Evolutionary conservation across 2,113 vertebrate genomes (phyloP).

Genomic region (Siphamia tubifer): DNA sequence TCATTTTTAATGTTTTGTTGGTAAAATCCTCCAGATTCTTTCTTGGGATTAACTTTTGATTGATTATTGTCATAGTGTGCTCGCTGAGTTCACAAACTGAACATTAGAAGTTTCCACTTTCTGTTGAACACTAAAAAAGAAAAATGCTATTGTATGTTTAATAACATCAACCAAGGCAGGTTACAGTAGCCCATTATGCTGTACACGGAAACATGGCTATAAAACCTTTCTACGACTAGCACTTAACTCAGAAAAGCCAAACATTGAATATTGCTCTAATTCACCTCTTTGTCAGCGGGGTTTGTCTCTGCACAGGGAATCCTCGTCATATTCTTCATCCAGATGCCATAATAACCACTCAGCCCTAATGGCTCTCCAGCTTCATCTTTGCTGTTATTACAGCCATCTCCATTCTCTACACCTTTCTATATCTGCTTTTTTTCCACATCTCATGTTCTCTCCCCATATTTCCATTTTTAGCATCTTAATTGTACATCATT

Average conservation of each 20-base stretch:
- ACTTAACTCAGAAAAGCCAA: not conserved
- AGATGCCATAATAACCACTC: conserved; percentile 7
- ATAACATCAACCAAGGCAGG: not conserved
- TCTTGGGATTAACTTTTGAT: too few species aligned
- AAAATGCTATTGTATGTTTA: too few species aligned
- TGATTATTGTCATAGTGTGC: too few species aligned
- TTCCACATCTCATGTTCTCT: not conserved
- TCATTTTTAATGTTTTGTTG: too few species aligned
- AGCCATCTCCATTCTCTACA: not conserved
- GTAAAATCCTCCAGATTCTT: too few species aligned
- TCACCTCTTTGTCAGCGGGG: not conserved
- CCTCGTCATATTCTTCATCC: conserved; percentile 37
- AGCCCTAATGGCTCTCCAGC: conserved; percentile 8
- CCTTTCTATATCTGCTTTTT: not conserved
- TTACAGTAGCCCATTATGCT: too few species aligned
- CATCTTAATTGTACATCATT: not conserved
- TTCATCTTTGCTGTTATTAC: not conserved
- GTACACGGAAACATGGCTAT: not conserved
- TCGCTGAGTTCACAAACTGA: too few species aligned
- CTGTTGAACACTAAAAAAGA: too few species aligned
- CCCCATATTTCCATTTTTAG: not conserved
- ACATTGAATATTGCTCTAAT: not conserved
- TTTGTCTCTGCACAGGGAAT: not conserved
- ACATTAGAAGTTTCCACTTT: too few species aligned
- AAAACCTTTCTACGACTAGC: not conserved